phyloP scores from a whole-genome alignment of 2,797 vertebrate species.

The Dromococcyx pavoninus region DNA sequence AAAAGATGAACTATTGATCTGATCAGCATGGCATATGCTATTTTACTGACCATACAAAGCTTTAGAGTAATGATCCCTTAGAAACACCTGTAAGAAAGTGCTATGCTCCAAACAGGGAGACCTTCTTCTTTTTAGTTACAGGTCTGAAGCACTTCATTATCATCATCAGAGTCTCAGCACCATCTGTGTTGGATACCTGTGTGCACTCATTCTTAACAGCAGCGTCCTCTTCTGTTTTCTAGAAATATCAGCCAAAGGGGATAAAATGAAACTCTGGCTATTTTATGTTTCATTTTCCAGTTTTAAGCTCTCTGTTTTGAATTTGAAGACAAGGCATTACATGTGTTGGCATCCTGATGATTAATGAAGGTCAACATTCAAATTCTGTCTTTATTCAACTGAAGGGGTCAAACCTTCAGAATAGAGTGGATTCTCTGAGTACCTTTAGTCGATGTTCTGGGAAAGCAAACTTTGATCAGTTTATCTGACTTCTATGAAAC shows the following conservation, averaged over 20 bases:
- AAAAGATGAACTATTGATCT: not conserved
- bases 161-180: not conserved
- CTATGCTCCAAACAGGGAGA: not conserved
- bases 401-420: not conserved
- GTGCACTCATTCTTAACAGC: not conserved
- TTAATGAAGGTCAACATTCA: not conserved
- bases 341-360: not conserved
- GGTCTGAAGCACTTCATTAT: not conserved
- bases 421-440: not conserved
- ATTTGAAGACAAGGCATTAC: not conserved
- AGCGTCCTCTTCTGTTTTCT: not conserved
- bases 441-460: not conserved
- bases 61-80: not conserved
- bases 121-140: slow-evolving; percentile 7
- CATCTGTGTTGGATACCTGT: not conserved
- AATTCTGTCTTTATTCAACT: not conserved
- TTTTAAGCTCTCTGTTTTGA: not conserved
- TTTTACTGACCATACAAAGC: not conserved
- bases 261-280: not conserved
- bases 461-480: not conserved
- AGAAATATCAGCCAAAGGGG: not conserved
- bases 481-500: not conserved
- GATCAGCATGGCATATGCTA: not conserved
- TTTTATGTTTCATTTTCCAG: not conserved
- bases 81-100: not conserved